Evolutionary conservation across 1,140 invertebrate species (phyloP), one percentile per base, ranked within the genome.

Genomic region (Stratiolaelaps scimitus): DNA sequence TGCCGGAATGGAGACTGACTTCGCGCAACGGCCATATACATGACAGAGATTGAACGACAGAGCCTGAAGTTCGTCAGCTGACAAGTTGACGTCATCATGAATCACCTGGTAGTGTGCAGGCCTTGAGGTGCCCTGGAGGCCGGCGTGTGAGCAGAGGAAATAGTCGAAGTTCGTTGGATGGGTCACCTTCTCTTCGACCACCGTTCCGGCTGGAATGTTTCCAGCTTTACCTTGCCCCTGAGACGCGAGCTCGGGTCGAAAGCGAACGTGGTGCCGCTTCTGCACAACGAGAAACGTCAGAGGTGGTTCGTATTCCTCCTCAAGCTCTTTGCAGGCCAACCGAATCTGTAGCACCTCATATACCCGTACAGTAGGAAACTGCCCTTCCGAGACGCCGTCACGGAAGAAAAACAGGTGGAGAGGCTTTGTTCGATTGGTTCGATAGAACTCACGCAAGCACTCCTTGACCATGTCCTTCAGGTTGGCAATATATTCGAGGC

Each of bases 51-150:
- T 47, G 76, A 87, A 92, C 0, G 89, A 87, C 65, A 94, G 72
- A 68, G 82, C 76, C 74, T 93, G 86, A 19, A 93, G 77, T 66
- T 88, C 79, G 74, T 92, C 83, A 69, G 87, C 81, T 1, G 78
- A 75, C 68, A 92, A 79, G 15, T 83, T 71, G 46, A 78, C 80
- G 67, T 93, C 89, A 75, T 94, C 88, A 76, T 83, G 85, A 29
- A 95, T 77, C 0, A 86, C 82, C 75, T 86, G 84, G 74, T 93
- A 94, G 69, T 89, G 88, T 0, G 89, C 90, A 0, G 90, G 91
- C 48, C 87, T 82, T 0, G 86, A 85, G 0, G 89, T 91, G 48
- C 91, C 90, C 79, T 84, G 82, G 65, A 84, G 81, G 69, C 82
- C 83, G 19, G 80, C 78, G 74, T 83, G 82, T 68, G 80, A 81